Conservation (phyloP, 2,888 invertebrate genomes). For the Stenchaetothrips biformis region DNA sequence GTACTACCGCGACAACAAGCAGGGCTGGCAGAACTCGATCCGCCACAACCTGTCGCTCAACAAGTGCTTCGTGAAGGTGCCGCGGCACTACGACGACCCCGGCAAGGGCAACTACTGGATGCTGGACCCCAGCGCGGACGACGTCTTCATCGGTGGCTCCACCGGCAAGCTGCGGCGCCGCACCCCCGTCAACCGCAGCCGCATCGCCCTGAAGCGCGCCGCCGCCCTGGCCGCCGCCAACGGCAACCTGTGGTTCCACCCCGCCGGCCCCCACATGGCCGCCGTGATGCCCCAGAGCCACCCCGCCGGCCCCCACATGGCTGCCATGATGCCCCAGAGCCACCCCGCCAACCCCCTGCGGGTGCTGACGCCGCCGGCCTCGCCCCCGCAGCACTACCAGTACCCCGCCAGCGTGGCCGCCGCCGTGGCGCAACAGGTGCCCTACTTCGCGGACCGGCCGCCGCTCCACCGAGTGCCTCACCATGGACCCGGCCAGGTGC, state of each 20-base stretch:
- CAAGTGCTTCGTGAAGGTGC: conserved; percentile 97
- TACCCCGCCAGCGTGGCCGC: conserved; percentile 43
- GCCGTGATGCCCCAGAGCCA: conserved; percentile 32
- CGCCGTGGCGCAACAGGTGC: conserved; percentile 45
- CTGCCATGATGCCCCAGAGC: background rate
- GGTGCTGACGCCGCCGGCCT: conserved; percentile 37
- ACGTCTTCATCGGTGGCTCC: conserved; percentile 96
- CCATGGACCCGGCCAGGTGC: background rate
- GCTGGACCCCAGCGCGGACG: conserved; percentile 94
- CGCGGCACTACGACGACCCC: conserved; percentile 96
- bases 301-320: conserved; percentile 38
- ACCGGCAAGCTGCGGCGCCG: conserved; percentile 91
- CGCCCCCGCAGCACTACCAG: conserved; percentile 39
- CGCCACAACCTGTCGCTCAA: conserved; percentile 94
- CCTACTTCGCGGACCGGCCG: conserved; percentile 40
- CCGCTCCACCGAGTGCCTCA: background rate
- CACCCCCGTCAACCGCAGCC: conserved; percentile 81
- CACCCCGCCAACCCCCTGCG: conserved; percentile 37
- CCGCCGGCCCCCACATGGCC: conserved; percentile 33
- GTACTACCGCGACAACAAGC: conserved; percentile 95
- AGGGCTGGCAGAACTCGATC: conserved; percentile 99
- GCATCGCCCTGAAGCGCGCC: conserved; percentile 18
- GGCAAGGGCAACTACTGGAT: conserved; percentile 99
- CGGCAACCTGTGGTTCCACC: conserved; percentile 46
- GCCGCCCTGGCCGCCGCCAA: background rate